A percentile compares a stretch with the other conserved stretches of the same genome.
Evolutionary conservation across 2,888 invertebrate genomes (phyloP).

Genomic region (Caradrina kadenii): DNA sequence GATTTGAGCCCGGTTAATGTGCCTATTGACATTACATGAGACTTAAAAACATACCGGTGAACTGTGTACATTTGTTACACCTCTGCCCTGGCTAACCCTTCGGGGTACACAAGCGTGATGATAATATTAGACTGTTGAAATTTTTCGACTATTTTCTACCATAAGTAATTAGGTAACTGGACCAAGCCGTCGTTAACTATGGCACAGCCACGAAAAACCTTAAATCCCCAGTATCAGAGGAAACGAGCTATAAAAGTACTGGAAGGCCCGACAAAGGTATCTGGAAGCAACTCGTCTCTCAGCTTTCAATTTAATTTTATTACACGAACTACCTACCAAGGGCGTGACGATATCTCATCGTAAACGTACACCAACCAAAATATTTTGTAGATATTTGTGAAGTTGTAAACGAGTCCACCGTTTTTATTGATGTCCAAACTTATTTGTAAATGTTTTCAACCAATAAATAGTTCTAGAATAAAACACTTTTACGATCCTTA

Average conservation of each 20-base stretch:
- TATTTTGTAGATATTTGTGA: slow-evolving; percentile 73
- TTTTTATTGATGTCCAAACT: slow-evolving; percentile 77
- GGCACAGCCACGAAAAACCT: slow-evolving; percentile 37
- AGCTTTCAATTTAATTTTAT: slow-evolving; percentile 66
- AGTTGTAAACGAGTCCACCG: slow-evolving; percentile 76
- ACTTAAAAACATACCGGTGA: too few species aligned
- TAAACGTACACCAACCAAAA: slow-evolving; percentile 66
- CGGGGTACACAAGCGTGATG: too few species aligned
- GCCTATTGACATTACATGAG: too few species aligned
- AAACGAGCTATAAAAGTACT: slow-evolving; percentile 58
- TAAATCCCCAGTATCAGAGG: slow-evolving; percentile 50
- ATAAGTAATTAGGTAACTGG: background rate
- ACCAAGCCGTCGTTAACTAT: slow-evolving; percentile 22
- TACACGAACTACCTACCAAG: slow-evolving; percentile 60
- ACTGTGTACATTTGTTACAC: too few species aligned
- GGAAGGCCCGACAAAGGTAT: slow-evolving; percentile 63
- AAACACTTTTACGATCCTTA: slow-evolving; percentile 71
- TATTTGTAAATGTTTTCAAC: slow-evolving; percentile 78
- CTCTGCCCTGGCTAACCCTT: too few species aligned
- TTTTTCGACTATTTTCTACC: too few species aligned
- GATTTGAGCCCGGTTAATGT: too few species aligned
- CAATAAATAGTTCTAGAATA: slow-evolving; percentile 69
- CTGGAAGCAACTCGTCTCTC: slow-evolving; percentile 56
- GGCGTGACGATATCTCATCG: slow-evolving; percentile 64
- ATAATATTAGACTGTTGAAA: too few species aligned